These are phyloP conservation scores for Drosophila paucipuncta DNA, from an alignment of 2,888 invertebrate genomes.

Conservation along the genomic window DNA sequence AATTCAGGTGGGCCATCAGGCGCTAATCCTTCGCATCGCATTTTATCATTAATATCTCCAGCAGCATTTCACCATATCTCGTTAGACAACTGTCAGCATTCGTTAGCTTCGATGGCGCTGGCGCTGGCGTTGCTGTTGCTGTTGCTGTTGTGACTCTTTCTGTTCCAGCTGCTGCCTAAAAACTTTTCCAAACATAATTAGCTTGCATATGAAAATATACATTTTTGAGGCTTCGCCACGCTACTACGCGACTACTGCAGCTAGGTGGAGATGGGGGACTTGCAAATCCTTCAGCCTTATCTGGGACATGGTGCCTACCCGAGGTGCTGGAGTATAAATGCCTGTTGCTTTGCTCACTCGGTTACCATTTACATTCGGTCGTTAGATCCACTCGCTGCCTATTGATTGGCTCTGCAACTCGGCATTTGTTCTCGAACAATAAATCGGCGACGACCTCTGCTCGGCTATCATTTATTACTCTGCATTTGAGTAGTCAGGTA, in stretches of 20 bases:
- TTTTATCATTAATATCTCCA: constrained; percentile 66
- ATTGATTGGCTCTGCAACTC: constrained; percentile 20
- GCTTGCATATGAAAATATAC: constrained; percentile 60
- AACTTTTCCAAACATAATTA: constrained; percentile 68
- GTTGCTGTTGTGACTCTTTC: constrained; percentile 28
- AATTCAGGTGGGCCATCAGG: constrained; percentile 34
- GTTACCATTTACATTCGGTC: constrained; percentile 38
- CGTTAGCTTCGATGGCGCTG: constrained; percentile 52
- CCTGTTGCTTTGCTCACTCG: constrained; percentile 40
- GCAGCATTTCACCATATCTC: constrained; percentile 60
- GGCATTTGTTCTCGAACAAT: constrained; percentile 8
- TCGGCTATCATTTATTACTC: constrained; percentile 17
- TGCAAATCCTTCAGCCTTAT: constrained; percentile 37
- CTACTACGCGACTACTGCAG: constrained; percentile 21
- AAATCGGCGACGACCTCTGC: neutral
- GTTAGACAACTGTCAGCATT: constrained; percentile 78
- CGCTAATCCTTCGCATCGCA: constrained; percentile 61
- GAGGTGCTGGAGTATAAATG: constrained; percentile 43
- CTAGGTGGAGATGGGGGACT: neutral
- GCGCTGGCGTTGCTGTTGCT: constrained; percentile 33
- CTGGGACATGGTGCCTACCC: constrained; percentile 20
- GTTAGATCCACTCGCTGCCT: constrained; percentile 25
- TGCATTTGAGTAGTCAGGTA: constrained; percentile 17
- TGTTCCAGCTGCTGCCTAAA: constrained; percentile 67
- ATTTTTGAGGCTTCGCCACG: constrained; percentile 51